Evolutionary conservation across 2,113 vertebrate genomes (phyloP), one percentile per base, ranked within the genome.

Genomic region (Orientallactaga bullata): DNA sequence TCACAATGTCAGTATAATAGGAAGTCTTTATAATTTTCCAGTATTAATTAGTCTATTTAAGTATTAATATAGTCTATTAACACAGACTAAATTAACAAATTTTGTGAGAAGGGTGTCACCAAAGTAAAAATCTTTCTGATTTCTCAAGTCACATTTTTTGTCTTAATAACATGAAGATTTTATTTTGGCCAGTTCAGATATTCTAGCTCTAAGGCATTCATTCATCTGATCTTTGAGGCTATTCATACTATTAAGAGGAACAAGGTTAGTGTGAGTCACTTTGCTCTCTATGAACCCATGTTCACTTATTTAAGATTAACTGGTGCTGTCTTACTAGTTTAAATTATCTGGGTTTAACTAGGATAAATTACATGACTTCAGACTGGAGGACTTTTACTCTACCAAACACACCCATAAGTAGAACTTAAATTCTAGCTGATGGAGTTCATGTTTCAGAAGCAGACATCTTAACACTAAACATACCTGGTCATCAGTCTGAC

Each of bases 361-460:
- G 20, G 16, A 78, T 17, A 85, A 89, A 91, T 82, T 90, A 88
- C 28, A 32, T 79, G 60, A 5, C 26, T 10, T 74, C 73, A 80
- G 28, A 74, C 51, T 85, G 85, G 13, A 77, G 55, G 17, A 55
- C 12, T 76, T 94, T 51, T 11, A 63, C n/a, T 85, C 9, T 58
- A 58, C 23, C 82, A 81, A n/a, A 18, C 6, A 93, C 47, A 23
- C 15, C n/a, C 32, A 77, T 21, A 94, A 94, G 23, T 51, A 4
- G 32, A 90, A 88, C 23, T 92, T 63, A 90, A 66, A 85, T 94
- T 93, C 32, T 26, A 81, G 51, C 17, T 32, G 79, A 90, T 69
- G 58, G 68, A 90, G 35, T 30, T 92, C 55, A n/a, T 85, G 11
- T 85, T 96, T 95, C 63, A 94, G 61, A 88, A 88, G 16, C 30